phyloP scores from a whole-genome alignment of 2,113 vertebrate species.

The Cavia aperea region DNA sequence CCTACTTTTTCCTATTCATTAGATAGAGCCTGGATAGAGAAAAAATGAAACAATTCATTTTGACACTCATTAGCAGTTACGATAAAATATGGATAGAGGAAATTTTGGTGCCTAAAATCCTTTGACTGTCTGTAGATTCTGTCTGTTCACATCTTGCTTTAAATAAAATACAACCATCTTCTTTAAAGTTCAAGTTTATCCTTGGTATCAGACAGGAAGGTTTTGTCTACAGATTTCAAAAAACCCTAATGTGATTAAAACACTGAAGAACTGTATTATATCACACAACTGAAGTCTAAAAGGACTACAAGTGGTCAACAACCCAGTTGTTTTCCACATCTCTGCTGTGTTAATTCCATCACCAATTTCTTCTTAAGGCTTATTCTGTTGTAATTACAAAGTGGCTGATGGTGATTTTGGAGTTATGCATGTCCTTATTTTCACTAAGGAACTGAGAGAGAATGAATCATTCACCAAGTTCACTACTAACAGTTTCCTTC shows the following conservation, averaged over 20 bases:
- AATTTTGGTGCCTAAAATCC: slow-evolving; percentile 2
- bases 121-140: slow-evolving; percentile 9
- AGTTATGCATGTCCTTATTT: neutral
- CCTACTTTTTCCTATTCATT: slow-evolving; percentile 1
- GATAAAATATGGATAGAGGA: neutral
- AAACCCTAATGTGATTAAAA: neutral
- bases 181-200: slow-evolving; percentile 29
- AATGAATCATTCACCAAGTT: neutral
- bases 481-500: neutral
- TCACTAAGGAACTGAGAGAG: neutral
- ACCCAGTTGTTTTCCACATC: neutral
- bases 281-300: neutral
- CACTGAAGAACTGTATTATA: neutral
- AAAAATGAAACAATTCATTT: slow-evolving; percentile 1
- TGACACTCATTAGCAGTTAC: neutral
- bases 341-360: neutral
- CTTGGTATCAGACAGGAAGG: neutral
- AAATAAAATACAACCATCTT: neutral
- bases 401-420: neutral
- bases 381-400: neutral
- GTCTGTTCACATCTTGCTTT: neutral
- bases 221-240: neutral
- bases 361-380: neutral
- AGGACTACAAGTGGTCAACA: neutral
- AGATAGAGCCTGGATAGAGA: neutral